Evolutionary conservation across 2,888 invertebrate species (phyloP), one percentile per base, ranked within the genome.

Genomic region (Arctia plantaginis): DNA sequence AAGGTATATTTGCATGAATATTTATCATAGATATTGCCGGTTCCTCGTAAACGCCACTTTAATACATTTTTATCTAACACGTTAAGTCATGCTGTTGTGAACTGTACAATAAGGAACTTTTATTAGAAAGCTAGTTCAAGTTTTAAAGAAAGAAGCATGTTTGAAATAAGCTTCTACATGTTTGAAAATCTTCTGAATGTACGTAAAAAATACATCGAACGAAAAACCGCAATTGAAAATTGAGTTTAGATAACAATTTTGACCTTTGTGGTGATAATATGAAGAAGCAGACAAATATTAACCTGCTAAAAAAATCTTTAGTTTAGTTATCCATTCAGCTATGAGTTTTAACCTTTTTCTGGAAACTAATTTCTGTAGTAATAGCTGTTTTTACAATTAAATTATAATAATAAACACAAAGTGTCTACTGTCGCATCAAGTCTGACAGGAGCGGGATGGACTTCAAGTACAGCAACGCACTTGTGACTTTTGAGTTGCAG

Each of bases 1-100:
- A 90, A 51, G 86, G 87, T 92, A 93, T 85, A 85, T 93, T 92
- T 89, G 92, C 92, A 95, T 94, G 93, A 94, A 95, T 95, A 95
- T 95, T 95, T 94, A 95, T 93, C 89, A 88, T 85, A 88, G 85
- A 90, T 89, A 89, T 87, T 88, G 93, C 90, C 91, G 91, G 91
- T 90, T 87, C 88, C 88, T 86, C 90, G 92, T 94, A 92, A 94
- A 94, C 87, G 79, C 93, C 92, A 94, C 94, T 94, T 92, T 90
- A 94, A 94, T 94, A 90, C 88, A 90, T 93, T 94, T 93, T 94
- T 94, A 93, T 93, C 91, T 91, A 82, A 88, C 90, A 90, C 89
- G 77, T 86, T 82, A 66, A 70, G 70, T 72, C 73, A 71, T 66
- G 33, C 64, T 69, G 65, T 66, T 66, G 27, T n/a, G n/a, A n/a